Evolutionary conservation across 2,113 vertebrate genomes (phyloP).

Genomic region (Brachypteracias leptosomus): DNA sequence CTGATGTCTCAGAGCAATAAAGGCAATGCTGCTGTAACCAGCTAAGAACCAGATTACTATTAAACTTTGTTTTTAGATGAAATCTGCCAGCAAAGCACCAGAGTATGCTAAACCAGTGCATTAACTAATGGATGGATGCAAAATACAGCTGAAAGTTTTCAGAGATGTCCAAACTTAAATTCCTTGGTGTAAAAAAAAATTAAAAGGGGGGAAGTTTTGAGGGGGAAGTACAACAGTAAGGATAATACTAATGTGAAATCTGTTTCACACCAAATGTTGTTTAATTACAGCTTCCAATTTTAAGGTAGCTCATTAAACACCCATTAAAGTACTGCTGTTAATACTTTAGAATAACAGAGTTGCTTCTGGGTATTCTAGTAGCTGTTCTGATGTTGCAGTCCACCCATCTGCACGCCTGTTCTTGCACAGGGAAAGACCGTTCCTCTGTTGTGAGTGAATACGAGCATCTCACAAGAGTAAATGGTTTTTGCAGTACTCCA

Average conservation of each 20-base stretch:
- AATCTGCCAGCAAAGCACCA: background rate
- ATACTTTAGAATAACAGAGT: background rate
- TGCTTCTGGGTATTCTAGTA: background rate
- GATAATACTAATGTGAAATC: background rate
- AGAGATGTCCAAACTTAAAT: background rate
- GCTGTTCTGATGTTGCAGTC: background rate
- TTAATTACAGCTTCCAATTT: background rate
- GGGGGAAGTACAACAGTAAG: background rate
- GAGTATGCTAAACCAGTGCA: background rate
- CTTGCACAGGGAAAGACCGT: background rate
- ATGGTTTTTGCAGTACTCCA: background rate
- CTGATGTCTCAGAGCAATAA: constrained; percentile 43
- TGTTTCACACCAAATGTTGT: background rate
- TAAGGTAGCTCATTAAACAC: background rate
- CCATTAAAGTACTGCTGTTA: background rate
- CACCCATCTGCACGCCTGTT: rapidly evolving
- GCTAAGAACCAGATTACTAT: background rate
- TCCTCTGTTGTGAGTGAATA: background rate
- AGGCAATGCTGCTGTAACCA: constrained; percentile 27
- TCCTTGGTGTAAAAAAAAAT: background rate
- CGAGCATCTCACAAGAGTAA: background rate
- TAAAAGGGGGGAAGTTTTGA: no score
- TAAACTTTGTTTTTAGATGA: background rate
- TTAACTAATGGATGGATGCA: background rate
- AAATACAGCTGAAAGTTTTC: background rate